Evolutionary conservation across 2,113 vertebrate genomes (phyloP).

Genomic region (Grammomys dolichurus): DNA sequence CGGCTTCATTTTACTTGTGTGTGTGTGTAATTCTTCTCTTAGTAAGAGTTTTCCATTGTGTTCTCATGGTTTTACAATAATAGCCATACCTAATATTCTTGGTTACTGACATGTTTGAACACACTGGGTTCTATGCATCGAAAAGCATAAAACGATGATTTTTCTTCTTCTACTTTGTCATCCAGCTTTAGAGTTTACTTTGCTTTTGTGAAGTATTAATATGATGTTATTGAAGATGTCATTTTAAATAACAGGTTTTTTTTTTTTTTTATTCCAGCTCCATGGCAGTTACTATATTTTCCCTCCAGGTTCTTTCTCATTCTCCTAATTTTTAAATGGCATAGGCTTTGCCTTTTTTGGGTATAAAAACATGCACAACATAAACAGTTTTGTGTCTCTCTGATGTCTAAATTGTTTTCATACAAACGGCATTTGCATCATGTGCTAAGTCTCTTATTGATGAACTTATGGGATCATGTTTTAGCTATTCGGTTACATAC

Average conservation of each 20-base stretch:
- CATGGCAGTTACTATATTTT: not conserved
- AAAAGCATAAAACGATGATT: not conserved
- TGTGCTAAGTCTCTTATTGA: not conserved
- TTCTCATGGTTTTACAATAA: not conserved
- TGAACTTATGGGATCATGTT: conserved; percentile 45
- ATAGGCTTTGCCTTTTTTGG: not conserved
- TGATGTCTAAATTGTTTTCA: conserved; percentile 32
- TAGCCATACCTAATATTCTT: conserved; percentile 1
- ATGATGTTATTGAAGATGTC: not conserved
- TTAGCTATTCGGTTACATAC: conserved; percentile 7
- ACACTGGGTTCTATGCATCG: not conserved
- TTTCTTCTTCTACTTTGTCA: not conserved
- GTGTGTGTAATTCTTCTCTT: not conserved
- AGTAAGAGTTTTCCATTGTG: not conserved
- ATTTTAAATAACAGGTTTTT: conserved; percentile 22
- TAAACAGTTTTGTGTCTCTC: not conserved
- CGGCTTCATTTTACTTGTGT: not conserved
- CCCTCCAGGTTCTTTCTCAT: not conserved
- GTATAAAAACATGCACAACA: not conserved
- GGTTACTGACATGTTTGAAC: conserved; percentile 33
- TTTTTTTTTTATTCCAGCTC: not conserved
- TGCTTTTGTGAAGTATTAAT: conserved; percentile 24
- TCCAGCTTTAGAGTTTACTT: not conserved
- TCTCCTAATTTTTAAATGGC: not conserved
- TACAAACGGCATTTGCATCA: not conserved